phyloP scores from a whole-genome alignment of 2,797 vertebrate species.

The Peromyscus aztecus region DNA sequence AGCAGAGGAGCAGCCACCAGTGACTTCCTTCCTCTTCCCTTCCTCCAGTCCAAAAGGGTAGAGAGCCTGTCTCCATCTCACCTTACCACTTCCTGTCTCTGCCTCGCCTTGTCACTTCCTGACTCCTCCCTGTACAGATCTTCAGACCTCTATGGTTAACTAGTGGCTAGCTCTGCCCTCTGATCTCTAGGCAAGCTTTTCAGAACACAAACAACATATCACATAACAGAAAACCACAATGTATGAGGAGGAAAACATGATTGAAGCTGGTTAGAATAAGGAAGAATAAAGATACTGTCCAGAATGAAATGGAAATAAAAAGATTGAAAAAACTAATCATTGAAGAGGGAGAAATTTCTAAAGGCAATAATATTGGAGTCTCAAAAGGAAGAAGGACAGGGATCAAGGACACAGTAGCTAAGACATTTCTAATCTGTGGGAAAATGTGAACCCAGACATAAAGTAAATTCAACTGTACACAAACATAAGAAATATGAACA shows the following conservation, averaged over 20 bases:
- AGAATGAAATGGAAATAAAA: constrained; percentile 16
- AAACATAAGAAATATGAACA: neutral
- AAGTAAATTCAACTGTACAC: neutral
- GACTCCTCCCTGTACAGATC: no score
- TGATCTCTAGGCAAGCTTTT: no score
- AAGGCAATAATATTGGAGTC: neutral
- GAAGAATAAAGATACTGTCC: neutral
- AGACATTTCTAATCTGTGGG: neutral
- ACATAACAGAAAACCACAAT: neutral
- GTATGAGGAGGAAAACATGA: neutral
- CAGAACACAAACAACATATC: no score
- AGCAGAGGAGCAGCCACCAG: no score
- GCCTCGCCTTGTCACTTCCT: no score
- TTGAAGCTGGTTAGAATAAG: neutral
- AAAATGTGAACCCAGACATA: neutral
- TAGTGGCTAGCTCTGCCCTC: no score
- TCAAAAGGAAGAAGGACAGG: neutral
- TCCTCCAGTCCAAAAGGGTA: no score
- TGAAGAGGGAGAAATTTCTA: neutral
- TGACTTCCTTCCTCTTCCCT: no score
- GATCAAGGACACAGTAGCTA: neutral
- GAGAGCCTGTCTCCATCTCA: no score
- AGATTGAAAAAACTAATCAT: neutral
- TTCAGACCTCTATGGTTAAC: no score
- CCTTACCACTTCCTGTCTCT: no score